Evolutionary conservation across 2,888 invertebrate genomes (phyloP).

Genomic region (Tolmerus cingulatus): DNA sequence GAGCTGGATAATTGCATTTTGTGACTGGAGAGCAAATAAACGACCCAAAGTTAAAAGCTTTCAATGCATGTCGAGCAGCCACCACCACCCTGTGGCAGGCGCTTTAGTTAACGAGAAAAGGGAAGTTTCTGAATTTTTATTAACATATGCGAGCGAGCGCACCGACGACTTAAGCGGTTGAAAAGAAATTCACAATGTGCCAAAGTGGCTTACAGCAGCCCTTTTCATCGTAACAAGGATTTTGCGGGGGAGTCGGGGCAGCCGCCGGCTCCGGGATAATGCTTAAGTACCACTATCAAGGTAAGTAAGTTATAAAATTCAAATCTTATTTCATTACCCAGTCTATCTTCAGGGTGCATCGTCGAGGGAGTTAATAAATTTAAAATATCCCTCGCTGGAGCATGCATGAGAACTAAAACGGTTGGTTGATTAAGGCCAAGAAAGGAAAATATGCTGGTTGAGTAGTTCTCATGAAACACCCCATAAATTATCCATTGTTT

Average conservation of each 20-base stretch:
- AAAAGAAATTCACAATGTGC: background rate
- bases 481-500: background rate
- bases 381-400: background rate
- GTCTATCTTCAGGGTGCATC: background rate
- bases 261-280: background rate
- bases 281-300: background rate
- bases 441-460: background rate
- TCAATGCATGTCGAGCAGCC: background rate
- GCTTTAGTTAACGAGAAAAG: background rate
- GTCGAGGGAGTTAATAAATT: background rate
- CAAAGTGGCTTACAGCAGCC: background rate
- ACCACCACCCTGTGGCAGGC: background rate
- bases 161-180: background rate
- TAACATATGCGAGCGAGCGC: background rate
- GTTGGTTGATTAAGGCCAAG: background rate
- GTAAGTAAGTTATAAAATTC: background rate
- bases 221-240: background rate
- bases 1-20: background rate
- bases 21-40: background rate
- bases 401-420: background rate
- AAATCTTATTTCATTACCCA: background rate
- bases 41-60: background rate
- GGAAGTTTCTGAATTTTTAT: background rate
- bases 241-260: background rate
- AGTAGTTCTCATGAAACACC: background rate